Evolutionary conservation across 2,113 vertebrate genomes (phyloP), one percentile per base, ranked within the genome.

Genomic region (Bagarius yarrelli): DNA sequence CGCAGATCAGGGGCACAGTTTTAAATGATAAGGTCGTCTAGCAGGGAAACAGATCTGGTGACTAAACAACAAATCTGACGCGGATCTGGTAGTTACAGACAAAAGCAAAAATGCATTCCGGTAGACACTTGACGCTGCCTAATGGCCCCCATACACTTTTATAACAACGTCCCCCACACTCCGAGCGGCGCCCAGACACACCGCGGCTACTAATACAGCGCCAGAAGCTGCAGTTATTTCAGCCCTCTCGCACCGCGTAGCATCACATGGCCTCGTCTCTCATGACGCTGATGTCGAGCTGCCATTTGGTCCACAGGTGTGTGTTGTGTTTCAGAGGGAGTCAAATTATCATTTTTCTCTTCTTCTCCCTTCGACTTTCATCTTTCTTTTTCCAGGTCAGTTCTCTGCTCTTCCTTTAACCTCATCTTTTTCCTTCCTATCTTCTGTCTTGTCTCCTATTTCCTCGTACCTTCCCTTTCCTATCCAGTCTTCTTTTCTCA

Each of bases 231-330:
- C 25, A 50, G 59, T 21, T 12, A 64, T 32, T 34, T 25, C 52
- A 19, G n/a, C 11, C 88, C 72, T 86, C 91, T 90, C 83, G 13
- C n/a, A 27, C 27, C 23, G 36, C 80, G 89, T 90, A n/a, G n/a
- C n/a, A n/a, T n/a, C n/a, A n/a, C n/a, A n/a, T 40, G 36, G 36
- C 87, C n/a, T 70, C 84, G 82, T 88, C 87, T 88, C 76, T 84
- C 81, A 87, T 84, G n/a, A 71, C 44, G 30, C 85, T 86, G 86
- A 75, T 66, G 44, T 23, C 55, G n/a, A 47, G 23, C 76, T 34
- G 18, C 40, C 61, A 30, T 61, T 64, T n/a, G 40, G 47, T 47
- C 21, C 60, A 36, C 47, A 78, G 76, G 76, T 78, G 76, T 55
- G 47, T n/a, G 40, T 66, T 34, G 50, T 57, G 59, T 75, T 36